Conservation (phyloP, 2,113 vertebrate genomes). For the Aegithalos caudatus region DNA sequence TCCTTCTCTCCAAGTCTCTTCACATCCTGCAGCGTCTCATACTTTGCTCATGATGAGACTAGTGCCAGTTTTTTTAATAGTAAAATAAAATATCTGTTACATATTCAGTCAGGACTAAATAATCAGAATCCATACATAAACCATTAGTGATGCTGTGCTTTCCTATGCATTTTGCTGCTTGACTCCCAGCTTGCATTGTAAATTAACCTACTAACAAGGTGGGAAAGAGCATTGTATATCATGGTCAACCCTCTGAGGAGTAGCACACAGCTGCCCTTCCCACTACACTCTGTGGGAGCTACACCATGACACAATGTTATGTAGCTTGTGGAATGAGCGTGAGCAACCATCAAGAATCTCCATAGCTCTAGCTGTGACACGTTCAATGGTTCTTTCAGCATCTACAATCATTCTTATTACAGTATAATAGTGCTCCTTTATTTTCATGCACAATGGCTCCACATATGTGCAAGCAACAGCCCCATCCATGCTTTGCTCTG, state of each 20-base stretch:
- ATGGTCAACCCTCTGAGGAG: background rate
- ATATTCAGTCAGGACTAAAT: background rate
- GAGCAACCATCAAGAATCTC: background rate
- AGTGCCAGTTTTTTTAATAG: background rate
- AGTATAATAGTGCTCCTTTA: background rate
- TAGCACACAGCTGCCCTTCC: background rate
- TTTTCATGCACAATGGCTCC: background rate
- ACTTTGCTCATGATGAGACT: accelerated
- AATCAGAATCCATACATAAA: background rate
- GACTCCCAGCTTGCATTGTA: background rate
- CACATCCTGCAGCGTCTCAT: background rate
- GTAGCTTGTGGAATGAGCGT: background rate
- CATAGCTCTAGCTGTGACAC: background rate
- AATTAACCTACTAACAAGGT: background rate
- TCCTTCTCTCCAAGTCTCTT: background rate
- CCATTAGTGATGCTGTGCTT: background rate
- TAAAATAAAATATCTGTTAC: background rate
- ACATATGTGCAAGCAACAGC: background rate
- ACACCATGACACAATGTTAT: background rate
- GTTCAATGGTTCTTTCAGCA: background rate
- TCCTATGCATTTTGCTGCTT: background rate
- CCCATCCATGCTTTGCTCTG: accelerated
- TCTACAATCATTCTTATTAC: background rate
- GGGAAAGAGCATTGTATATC: background rate
- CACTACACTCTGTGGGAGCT: accelerated